These are phyloP conservation scores for Oreortyx pictus DNA, from an alignment of 2,797 vertebrate species.

Conservation along the genomic window DNA sequence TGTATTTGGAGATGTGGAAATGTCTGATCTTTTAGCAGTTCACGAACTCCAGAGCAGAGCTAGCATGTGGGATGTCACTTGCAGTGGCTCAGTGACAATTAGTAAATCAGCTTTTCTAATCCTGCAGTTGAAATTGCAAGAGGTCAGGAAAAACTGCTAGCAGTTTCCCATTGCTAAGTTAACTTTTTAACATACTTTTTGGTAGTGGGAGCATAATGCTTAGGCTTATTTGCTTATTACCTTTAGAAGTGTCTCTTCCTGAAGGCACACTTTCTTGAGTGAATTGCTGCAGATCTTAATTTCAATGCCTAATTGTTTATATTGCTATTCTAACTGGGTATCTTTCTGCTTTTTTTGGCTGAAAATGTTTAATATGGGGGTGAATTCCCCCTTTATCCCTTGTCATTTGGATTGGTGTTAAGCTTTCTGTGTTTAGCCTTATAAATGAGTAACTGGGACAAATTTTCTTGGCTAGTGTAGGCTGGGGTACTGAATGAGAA, in stretches of 20 bases:
- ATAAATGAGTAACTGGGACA: background rate
- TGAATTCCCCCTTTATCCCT: background rate
- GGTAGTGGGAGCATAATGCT: fast-evolving
- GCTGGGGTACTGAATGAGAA: background rate
- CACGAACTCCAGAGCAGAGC: background rate
- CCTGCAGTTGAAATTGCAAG: background rate
- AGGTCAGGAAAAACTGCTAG: background rate
- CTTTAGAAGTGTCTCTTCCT: background rate
- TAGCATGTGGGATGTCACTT: background rate
- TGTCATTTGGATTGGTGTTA: background rate
- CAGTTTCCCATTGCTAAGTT: background rate
- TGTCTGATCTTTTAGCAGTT: fast-evolving
- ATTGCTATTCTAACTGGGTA: background rate
- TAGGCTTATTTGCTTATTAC: background rate
- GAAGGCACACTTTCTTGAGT: background rate
- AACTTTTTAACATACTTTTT: background rate
- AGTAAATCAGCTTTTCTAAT: background rate
- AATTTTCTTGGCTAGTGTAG: background rate
- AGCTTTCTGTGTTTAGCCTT: background rate
- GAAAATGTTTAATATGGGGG: background rate
- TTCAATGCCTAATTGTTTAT: background rate
- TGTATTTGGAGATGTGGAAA: background rate
- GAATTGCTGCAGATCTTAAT: background rate
- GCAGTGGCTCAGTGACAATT: background rate
- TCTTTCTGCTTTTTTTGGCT: background rate